phyloP scores from a whole-genome alignment of 2,888 invertebrate species.

The Torymus tubicola region DNA sequence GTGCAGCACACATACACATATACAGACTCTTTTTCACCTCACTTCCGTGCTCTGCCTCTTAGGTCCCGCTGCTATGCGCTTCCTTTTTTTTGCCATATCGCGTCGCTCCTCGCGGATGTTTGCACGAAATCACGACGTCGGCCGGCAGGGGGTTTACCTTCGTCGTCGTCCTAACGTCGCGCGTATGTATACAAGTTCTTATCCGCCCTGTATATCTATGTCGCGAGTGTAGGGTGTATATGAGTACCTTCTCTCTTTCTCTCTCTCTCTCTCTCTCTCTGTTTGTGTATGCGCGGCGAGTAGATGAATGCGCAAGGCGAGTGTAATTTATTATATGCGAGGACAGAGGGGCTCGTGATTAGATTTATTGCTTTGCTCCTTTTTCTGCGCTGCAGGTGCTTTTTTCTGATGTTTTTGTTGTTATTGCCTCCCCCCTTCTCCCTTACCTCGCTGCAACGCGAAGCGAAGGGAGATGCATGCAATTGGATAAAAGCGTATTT shows the following conservation, averaged over 20 bases:
- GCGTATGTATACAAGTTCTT: constrained; percentile 14
- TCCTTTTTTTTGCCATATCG: not conserved
- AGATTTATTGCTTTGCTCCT: constrained; percentile 41
- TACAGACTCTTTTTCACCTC: constrained; percentile 15
- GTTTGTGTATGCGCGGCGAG: constrained; percentile 13
- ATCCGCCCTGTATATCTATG: constrained; percentile 45
- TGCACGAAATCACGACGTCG: constrained; percentile 31
- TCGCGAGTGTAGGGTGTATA: not conserved
- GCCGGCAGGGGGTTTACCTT: constrained; percentile 4
- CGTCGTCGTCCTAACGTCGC: not conserved
- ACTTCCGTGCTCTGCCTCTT: not conserved
- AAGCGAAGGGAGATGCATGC: constrained; percentile 31
- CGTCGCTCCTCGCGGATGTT: constrained; percentile 6
- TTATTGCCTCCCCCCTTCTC: too few species aligned
- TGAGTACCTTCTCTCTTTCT: too few species aligned
- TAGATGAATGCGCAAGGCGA: constrained; percentile 4
- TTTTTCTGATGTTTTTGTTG: not conserved
- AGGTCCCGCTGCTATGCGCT: not conserved
- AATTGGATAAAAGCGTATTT: constrained; percentile 41
- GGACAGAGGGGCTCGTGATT: constrained; percentile 16
- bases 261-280: not conserved
- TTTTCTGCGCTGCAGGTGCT: not conserved
- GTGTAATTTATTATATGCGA: constrained; percentile 22
- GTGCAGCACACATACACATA: not conserved
- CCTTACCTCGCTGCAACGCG: too few species aligned